Evolutionary conservation across 2,113 vertebrate genomes (phyloP).

Genomic region (Rhea americana): DNA sequence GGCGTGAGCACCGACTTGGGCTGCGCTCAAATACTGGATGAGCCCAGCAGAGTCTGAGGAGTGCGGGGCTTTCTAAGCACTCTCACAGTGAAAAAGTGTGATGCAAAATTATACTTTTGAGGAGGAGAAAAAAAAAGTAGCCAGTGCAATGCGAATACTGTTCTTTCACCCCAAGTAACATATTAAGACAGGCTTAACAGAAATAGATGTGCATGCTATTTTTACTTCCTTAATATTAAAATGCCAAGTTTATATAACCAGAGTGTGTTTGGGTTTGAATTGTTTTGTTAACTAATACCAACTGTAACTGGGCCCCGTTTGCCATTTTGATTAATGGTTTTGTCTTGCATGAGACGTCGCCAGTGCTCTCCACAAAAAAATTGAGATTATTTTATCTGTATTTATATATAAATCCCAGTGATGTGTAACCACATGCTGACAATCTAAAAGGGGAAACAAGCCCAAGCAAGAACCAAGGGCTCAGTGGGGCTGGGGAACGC

Average conservation of each 20-base stretch:
- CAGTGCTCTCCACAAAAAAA: background rate
- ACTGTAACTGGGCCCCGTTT: background rate
- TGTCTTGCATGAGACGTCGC: background rate
- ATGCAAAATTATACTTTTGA: background rate
- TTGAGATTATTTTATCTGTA: background rate
- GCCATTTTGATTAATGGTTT: background rate
- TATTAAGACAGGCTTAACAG: background rate
- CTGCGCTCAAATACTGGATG: background rate
- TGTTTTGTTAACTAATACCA: background rate
- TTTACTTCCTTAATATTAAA: background rate
- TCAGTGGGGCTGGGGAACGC: background rate
- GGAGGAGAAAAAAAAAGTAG: background rate
- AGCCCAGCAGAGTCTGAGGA: background rate
- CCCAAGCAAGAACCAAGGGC: background rate
- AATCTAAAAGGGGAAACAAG: background rate
- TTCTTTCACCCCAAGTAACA: background rate
- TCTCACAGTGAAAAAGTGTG: background rate
- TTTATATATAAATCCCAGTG: background rate
- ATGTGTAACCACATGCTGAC: background rate
- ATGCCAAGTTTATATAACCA: background rate
- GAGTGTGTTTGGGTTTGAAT: background rate
- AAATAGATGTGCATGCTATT: background rate
- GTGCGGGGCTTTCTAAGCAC: background rate
- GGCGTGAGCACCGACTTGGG: fast-evolving
- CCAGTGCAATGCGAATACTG: background rate